Base-by-base conservation (phyloP, 2,888 invertebrate species). In the Deilephila porcellus region DNA sequence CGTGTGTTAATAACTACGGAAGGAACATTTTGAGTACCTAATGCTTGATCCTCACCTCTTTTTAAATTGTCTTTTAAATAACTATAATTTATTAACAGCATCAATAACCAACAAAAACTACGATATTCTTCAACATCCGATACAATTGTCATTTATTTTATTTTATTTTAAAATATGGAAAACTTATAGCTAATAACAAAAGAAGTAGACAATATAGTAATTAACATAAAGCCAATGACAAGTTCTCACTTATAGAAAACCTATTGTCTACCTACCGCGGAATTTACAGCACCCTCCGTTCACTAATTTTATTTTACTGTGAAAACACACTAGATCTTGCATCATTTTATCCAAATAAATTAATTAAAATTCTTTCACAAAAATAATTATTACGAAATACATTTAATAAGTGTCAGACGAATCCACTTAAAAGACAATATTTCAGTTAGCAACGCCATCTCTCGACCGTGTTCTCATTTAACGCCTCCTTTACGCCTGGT, bases 401-500 rank as follows among this genome's bases (percentile, higher is more conserved):
- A 7, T 37, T 19, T n/a, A 25, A 52, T 17, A 56, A n/a, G 56
- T n/a, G 17, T 25, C 11, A 45, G 25, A 14, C 14, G 25, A 67
- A 4, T 67, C 52, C 25, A 67, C 45, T 67, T 67, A 67, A 25
- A 67, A 45, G 45, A 20, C 67, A 52, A 67, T 67, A 67, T 67
- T 45, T 67, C 45, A 45, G 67, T 67, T 52, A 17, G 52, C 45
- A 67, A n/a, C 67, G 67, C 45, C 67, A 67, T 67, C 67, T 67
- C 25, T 67, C 52, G 52, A 67, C 67, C 52, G 45, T 67, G 67
- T 45, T 52, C 67, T 67, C 67, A 67, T 67, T 67, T 67, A 67
- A 67, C 67, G 67, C 67, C 52, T 67, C 52, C 67, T 67, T 67
- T 25, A 25, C 67, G 67, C 45, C 52, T 64, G 45, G 67, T 67